Conservation (phyloP, 1,140 invertebrate genomes). For the Pygmarrhopalites habei region DNA sequence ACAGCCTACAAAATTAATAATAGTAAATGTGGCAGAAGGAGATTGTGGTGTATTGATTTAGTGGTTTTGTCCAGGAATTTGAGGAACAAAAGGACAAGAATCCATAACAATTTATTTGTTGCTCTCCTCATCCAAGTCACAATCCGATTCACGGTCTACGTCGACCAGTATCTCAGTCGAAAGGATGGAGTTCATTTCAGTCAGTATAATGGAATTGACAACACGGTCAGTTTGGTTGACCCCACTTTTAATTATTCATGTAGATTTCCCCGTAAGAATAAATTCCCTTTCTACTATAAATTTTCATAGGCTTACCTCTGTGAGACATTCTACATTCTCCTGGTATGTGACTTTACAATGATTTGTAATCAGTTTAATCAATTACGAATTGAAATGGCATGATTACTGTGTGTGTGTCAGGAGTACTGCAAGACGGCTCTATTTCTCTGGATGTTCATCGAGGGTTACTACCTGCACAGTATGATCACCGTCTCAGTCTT, state of each 20-base stretch:
- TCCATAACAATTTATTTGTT: constrained; percentile 45
- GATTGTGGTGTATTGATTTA: background rate
- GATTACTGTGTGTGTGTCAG: no score
- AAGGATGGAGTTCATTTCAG: background rate
- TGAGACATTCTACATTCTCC: constrained; percentile 49
- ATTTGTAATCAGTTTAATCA: no score
- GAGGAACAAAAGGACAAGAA: constrained; percentile 50
- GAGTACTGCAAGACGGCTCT: constrained; percentile 51
- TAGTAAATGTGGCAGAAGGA: background rate
- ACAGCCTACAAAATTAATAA: background rate
- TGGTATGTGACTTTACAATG: no score
- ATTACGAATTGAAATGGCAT: no score
- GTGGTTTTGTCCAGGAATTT: no score
- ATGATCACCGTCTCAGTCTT: constrained; percentile 50
- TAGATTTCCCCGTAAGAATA: background rate
- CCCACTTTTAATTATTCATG: background rate
- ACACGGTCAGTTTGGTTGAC: constrained; percentile 6
- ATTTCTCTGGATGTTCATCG: constrained; percentile 58
- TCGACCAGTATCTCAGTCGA: constrained; percentile 44
- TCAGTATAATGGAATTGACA: constrained; percentile 18
- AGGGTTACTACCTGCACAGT: constrained; percentile 53
- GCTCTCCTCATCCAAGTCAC: constrained; percentile 46
- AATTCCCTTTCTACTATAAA: background rate
- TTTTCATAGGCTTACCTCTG: constrained; percentile 48
- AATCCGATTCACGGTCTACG: constrained; percentile 50